Evolutionary conservation across 2,113 vertebrate genomes (phyloP).

Genomic region (Emydura subglobosa): DNA sequence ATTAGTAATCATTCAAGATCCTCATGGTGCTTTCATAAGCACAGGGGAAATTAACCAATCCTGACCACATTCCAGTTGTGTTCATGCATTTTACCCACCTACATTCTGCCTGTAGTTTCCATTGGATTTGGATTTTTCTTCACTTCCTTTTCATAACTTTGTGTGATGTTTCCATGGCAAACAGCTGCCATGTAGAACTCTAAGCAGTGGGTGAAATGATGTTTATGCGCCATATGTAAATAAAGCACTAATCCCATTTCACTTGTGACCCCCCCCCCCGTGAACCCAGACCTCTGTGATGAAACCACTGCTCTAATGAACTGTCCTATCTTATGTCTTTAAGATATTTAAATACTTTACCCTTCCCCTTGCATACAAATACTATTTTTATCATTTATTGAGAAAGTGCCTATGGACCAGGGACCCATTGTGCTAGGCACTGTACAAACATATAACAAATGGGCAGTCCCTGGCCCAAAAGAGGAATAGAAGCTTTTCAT

Average conservation of each 20-base stretch:
- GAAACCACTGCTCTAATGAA: neutral
- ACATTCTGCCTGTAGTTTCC: neutral
- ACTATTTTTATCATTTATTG: neutral
- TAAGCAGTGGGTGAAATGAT: neutral
- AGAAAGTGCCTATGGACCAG: neutral
- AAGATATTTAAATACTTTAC: neutral
- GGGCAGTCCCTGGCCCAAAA: neutral
- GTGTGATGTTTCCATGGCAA: neutral
- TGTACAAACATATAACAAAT: neutral
- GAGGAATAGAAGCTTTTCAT: neutral
- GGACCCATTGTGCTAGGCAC: neutral
- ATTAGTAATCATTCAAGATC: neutral
- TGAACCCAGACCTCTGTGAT: neutral
- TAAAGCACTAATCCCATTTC: slow-evolving; percentile 3
- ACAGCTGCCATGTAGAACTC: neutral
- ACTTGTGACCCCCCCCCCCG: neutral
- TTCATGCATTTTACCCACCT: neutral
- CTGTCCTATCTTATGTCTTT: neutral
- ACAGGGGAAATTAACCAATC: neutral
- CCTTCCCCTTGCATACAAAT: neutral
- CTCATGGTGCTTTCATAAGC: neutral
- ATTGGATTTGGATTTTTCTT: neutral
- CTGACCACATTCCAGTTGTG: neutral
- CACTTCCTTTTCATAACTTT: neutral
- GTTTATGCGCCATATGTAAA: slow-evolving; percentile 10